Base-by-base conservation (phyloP, 2,113 vertebrate genomes). In the Nothocercus julius region DNA sequence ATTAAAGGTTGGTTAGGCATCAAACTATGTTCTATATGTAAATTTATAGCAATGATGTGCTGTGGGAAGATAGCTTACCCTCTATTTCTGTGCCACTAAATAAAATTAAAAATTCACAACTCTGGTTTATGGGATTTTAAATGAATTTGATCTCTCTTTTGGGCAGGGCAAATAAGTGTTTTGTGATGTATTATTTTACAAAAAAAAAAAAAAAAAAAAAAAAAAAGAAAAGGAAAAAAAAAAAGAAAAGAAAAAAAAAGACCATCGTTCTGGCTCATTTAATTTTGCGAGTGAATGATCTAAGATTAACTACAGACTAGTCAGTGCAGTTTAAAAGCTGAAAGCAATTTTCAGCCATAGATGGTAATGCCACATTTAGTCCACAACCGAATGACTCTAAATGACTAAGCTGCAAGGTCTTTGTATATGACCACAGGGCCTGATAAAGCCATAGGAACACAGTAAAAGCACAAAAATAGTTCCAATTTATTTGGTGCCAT, bases 101-200 rank as follows among this genome's bases (percentile, higher is more conserved):
- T 99, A 99, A 99, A 99, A 99, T 99, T 99, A 99, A 99, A 98
- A 98, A 98, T 99, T 99, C 98, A 99, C 98, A 97, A 98, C 97
- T 97, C 97, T 95, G 88, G 97, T 98, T 99, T 98, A 99, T 99
- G 94, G 97, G 98, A 98, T 98, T 99, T 98, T 98, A 98, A 98
- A 98, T 98, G 98, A 98, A 98, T 98, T 97, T 98, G 97, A 97
- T 98, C 97, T 98, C 96, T 98, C 98, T 99, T 98, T 98, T 98
- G 98, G 98, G 98, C 98, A 98, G 97, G 98, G 98, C 98, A 98
- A 99, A 99, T 98, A 98, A 98, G 98, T 98, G 97, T 98, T 98
- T 98, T 98, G 98, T 98, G 97, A 98, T 98, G 97, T 97, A 97
- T 98, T 98, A 98, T 98, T 98, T 98, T 98, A 97, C 87, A 89